Base-by-base conservation (phyloP, 2,797 vertebrate species). In the Gallinago stenura region DNA sequence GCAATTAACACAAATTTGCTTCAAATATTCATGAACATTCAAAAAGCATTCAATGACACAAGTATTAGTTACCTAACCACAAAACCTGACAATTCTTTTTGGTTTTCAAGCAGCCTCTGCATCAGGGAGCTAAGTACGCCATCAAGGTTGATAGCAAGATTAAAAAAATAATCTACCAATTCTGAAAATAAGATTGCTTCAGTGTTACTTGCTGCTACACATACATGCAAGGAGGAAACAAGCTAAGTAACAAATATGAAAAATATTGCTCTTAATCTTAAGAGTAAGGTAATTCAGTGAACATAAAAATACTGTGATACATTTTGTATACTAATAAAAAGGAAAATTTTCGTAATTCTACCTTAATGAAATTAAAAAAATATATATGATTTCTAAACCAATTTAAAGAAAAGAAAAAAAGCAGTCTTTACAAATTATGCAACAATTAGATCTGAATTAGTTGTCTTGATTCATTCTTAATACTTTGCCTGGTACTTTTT, bases 1-100 rank as follows among this genome's bases (percentile, higher is more conserved):
- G 97, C 96, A 98, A 98, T 98, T 98, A 98, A 97, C 95, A 95
- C 79, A 97, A 96, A 98, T 96, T 96, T 96, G 88, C 96, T 98
- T 98, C 96, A 96, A 97, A 98, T 98, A 97, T 96, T 97, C 97
- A 97, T 95, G 96, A 97, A 92, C 89, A 77, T 96, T 97, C 96
- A 89, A 93, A 97, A 96, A 96, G 84, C 90, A 77, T 92, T 94
- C 87, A 88, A 46, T 92, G 91, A 92, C 96, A 95, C 50, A 94
- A 96, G 89, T 43, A 90, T 91, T 57, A 8, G 86, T 41, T 97
- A 95, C 94, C 95, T 93, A 92, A 83, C 84, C 89, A 87, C 78
- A 83, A 93, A 97, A 96, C 15, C 4, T 94, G 91, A 87, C 81
- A 89, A 92, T 91, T 80, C 79, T 84, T 64, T 89, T 78, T 65